Conservation (phyloP, 1,140 invertebrate genomes). For the Phocides pigmalion region DNA sequence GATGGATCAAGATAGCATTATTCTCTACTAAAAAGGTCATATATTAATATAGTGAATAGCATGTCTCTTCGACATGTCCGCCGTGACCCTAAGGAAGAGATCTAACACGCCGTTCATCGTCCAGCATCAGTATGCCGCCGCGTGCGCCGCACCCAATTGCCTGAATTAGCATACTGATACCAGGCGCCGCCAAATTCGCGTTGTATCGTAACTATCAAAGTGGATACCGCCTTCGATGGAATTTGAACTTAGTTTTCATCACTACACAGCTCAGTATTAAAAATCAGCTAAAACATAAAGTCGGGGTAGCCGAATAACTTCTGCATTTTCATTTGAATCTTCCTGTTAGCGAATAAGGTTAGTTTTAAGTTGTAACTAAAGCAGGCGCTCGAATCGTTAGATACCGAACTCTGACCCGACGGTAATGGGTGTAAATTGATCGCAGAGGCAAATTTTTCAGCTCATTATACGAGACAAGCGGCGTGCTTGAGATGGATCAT, state of each 20-base stretch:
- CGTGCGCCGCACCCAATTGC: slow-evolving; percentile 55
- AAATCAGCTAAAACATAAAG: neutral
- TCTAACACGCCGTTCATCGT: slow-evolving; percentile 1
- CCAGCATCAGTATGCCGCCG: slow-evolving; percentile 15
- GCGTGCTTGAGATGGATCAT: slow-evolving; percentile 13
- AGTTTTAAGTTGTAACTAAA: slow-evolving; percentile 29
- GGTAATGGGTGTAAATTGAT: slow-evolving; percentile 68
- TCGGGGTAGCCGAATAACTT: neutral
- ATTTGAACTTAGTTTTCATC: slow-evolving; percentile 30
- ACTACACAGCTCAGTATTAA: neutral
- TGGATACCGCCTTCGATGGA: slow-evolving; percentile 36
- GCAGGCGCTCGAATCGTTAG: slow-evolving; percentile 41
- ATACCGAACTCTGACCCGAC: slow-evolving; percentile 58
- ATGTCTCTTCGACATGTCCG: neutral
- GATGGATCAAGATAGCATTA: neutral
- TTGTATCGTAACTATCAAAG: slow-evolving; percentile 56
- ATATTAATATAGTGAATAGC: neutral
- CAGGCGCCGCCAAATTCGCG: slow-evolving; percentile 58
- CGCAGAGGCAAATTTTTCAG: slow-evolving; percentile 58
- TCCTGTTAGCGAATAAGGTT: slow-evolving; percentile 9
- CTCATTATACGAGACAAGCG: slow-evolving; percentile 40
- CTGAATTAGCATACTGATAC: slow-evolving; percentile 64
- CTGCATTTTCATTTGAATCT: slow-evolving; percentile 26
- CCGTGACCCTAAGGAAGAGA: slow-evolving; percentile 2
- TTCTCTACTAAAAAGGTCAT: neutral